A percentile compares a stretch with the other conserved stretches of the same genome.
Evolutionary conservation across 2,797 vertebrate species (phyloP).

Genomic region (Helostoma temminkii): DNA sequence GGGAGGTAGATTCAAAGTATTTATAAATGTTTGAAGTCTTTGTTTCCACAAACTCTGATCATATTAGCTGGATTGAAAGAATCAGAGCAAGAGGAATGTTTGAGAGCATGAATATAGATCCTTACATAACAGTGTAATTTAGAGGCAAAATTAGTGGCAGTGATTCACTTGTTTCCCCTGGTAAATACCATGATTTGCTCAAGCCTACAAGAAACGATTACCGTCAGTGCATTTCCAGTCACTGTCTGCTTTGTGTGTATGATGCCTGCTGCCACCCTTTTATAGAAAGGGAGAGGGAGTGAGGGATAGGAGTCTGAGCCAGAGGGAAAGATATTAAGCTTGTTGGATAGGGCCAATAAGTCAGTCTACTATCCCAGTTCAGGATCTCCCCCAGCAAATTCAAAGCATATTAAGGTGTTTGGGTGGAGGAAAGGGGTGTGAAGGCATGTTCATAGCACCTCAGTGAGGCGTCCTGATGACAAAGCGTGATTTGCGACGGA

Average conservation of each 20-base stretch:
- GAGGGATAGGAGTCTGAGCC: constrained; percentile 19
- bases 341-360: constrained; percentile 49
- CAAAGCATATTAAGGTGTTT: constrained; percentile 32
- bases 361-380: constrained; percentile 39
- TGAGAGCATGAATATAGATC: constrained; percentile 38
- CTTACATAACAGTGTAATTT: constrained; percentile 64
- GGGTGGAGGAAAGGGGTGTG: not conserved
- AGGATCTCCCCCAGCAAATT: constrained; percentile 35
- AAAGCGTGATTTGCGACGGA: constrained; percentile 75
- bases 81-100: constrained; percentile 31
- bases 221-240: constrained; percentile 7
- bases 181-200: constrained; percentile 17
- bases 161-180: constrained; percentile 42
- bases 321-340: constrained; percentile 19
- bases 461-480: constrained; percentile 42
- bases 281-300: constrained; percentile 7
- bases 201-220: constrained; percentile 27
- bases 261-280: constrained; percentile 2
- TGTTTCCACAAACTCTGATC: constrained; percentile 42
- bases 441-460: constrained; percentile 49
- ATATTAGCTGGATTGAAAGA: constrained; percentile 51
- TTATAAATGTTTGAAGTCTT: constrained; percentile 49
- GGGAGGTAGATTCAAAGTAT: constrained; percentile 41
- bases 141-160: constrained; percentile 46
- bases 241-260: constrained; percentile 16